phyloP scores from a whole-genome alignment of 37 sponge, comb jelly and placozoan genomes.

The Beroe ovata region DNA sequence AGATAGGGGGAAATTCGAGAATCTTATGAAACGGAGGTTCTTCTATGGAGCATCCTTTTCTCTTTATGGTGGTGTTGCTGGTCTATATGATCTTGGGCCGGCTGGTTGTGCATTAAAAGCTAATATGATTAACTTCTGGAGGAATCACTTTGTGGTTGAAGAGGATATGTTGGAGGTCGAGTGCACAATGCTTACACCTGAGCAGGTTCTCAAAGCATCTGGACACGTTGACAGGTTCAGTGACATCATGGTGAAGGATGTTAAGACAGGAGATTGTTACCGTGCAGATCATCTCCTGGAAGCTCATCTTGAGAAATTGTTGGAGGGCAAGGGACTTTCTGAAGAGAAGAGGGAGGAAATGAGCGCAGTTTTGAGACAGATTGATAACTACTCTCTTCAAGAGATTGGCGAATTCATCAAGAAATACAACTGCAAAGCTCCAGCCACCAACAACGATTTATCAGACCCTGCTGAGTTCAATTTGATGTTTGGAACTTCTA shows the following conservation, averaged over 20 bases:
- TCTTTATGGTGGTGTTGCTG: constrained; percentile 94
- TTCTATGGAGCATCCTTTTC: constrained; percentile 85
- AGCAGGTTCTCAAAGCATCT: constrained; percentile 81
- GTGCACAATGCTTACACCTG: constrained; percentile 83
- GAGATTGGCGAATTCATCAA: constrained; percentile 78
- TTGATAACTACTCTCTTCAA: constrained; percentile 75
- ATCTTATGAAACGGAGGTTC: constrained; percentile 85
- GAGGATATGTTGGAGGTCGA: constrained; percentile 91
- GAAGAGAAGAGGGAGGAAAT: constrained; percentile 68
- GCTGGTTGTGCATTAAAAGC: constrained; percentile 95
- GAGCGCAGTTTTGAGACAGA: constrained; percentile 69
- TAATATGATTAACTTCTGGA: constrained; percentile 85
- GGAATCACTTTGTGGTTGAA: constrained; percentile 92
- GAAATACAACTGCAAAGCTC: constrained; percentile 79
- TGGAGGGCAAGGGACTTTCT: constrained; percentile 12
- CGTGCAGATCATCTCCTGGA: constrained; percentile 92
- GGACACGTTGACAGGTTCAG: constrained; percentile 93
- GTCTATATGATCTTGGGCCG: constrained; percentile 93
- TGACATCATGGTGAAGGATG: constrained; percentile 96
- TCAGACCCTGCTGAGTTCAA: constrained; percentile 88
- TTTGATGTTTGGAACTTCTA: constrained; percentile 92
- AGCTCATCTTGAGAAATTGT: constrained; percentile 69
- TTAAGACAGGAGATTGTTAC: constrained; percentile 88
- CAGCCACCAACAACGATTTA: constrained; percentile 79
- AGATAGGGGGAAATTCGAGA: constrained; percentile 80